Conservation (phyloP, 1,140 invertebrate species). For the Linepithema humile region DNA sequence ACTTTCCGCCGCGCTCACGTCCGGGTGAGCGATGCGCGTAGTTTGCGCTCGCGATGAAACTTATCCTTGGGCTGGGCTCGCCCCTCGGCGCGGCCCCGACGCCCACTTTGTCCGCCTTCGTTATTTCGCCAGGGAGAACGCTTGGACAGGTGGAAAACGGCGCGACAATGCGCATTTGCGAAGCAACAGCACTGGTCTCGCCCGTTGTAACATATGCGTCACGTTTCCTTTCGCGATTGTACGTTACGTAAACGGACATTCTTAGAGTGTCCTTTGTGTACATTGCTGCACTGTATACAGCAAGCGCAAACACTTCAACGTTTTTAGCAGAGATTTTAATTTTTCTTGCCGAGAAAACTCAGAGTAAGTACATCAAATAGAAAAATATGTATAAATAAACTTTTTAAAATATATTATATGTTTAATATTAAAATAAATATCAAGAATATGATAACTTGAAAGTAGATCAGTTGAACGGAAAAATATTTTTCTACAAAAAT, state of each 20-base stretch:
- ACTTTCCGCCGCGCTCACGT: slow-evolving; percentile 53
- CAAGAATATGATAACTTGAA: neutral
- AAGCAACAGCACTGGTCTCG: neutral
- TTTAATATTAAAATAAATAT: neutral
- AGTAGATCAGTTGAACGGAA: neutral
- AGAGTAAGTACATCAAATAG: neutral
- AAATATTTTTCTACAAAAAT: no score
- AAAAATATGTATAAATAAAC: no score
- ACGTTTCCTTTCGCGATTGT: slow-evolving; percentile 27
- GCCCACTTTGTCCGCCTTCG: slow-evolving; percentile 1
- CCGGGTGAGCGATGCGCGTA: slow-evolving; percentile 55
- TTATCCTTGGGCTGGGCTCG: slow-evolving; percentile 30
- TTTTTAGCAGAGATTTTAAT: slow-evolving; percentile 9
- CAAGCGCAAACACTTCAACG: neutral
- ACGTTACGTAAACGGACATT: neutral
- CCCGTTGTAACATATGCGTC: slow-evolving; percentile 31
- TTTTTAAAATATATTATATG: neutral
- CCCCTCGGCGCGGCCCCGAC: neutral
- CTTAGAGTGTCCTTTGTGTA: slow-evolving; percentile 7
- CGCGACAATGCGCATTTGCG: slow-evolving; percentile 8
- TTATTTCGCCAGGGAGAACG: slow-evolving; percentile 55
- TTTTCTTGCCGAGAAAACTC: neutral
- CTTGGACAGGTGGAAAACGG: neutral
- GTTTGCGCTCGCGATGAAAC: slow-evolving; percentile 59
- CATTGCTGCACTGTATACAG: slow-evolving; percentile 13